Conservation (phyloP, 1,140 invertebrate species). For the Solenopsis fugax region DNA sequence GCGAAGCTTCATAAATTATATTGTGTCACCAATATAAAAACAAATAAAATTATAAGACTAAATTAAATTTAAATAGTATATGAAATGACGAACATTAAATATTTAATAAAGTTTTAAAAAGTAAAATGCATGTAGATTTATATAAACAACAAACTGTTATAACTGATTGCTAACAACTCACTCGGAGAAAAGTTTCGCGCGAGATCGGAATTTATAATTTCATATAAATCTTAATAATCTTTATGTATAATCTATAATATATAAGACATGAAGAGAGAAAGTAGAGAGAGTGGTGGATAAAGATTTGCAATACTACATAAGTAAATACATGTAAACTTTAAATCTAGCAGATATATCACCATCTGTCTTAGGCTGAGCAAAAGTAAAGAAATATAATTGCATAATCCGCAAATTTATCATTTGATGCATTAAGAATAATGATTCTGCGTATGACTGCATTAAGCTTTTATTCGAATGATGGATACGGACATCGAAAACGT, state of each 20-base stretch:
- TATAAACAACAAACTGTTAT: neutral
- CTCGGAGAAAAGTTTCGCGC: neutral
- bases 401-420: slow-evolving; percentile 40
- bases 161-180: neutral
- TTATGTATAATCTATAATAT: slow-evolving; percentile 8
- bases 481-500: slow-evolving; percentile 29
- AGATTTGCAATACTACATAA: neutral
- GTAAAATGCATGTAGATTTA: neutral
- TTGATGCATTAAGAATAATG: slow-evolving; percentile 35
- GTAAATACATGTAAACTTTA: slow-evolving; percentile 27
- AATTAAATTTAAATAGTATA: neutral
- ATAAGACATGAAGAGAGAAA: neutral
- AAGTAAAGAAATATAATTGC: slow-evolving; percentile 17
- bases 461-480: slow-evolving; percentile 41
- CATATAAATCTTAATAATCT: neutral
- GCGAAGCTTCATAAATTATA: slow-evolving; percentile 3
- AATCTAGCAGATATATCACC: slow-evolving; percentile 17
- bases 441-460: slow-evolving; percentile 23
- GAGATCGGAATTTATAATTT: neutral
- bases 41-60: neutral
- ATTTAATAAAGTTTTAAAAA: slow-evolving; percentile 10
- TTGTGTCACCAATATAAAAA: neutral
- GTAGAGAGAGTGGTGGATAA: neutral
- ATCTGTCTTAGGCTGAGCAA: neutral
- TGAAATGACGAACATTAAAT: neutral